Conservation (phyloP, 2,888 invertebrate genomes). For the Neoitamus cyanurus region DNA sequence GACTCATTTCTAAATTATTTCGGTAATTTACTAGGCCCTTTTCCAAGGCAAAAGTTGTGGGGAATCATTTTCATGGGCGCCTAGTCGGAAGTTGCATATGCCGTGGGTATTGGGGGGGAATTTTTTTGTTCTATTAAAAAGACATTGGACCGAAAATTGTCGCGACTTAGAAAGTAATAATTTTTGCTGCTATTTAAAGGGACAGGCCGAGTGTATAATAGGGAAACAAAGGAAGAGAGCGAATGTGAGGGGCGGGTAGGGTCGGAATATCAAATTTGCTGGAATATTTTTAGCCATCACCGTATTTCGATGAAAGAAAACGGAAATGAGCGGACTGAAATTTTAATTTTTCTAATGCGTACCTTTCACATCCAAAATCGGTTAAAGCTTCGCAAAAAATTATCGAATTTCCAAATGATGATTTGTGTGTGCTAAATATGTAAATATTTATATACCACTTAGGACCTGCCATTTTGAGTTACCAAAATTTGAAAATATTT, state of each 20-base stretch:
- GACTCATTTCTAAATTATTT: conserved; percentile 5
- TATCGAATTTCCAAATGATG: too few species aligned
- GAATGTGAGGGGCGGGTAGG: too few species aligned
- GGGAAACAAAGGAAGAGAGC: neutral
- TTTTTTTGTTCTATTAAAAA: neutral
- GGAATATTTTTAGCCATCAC: too few species aligned
- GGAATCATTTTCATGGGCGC: neutral
- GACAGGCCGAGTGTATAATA: neutral
- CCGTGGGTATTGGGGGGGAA: neutral
- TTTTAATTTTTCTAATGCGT: too few species aligned
- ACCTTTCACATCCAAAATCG: too few species aligned
- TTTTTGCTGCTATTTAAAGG: neutral
- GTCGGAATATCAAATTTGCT: neutral
- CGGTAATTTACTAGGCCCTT: neutral
- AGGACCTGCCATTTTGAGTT: too few species aligned
- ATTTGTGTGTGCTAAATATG: too few species aligned
- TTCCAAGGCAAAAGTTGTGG: neutral
- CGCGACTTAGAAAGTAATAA: neutral
- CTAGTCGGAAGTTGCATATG: neutral
- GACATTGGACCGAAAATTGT: neutral
- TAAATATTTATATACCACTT: too few species aligned
- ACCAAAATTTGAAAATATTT: too few species aligned
- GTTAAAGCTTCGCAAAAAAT: too few species aligned
- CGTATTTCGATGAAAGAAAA: too few species aligned
- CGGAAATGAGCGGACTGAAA: too few species aligned